Evolutionary conservation across 2,797 vertebrate species (phyloP).

Genomic region (Iguana delicatissima): DNA sequence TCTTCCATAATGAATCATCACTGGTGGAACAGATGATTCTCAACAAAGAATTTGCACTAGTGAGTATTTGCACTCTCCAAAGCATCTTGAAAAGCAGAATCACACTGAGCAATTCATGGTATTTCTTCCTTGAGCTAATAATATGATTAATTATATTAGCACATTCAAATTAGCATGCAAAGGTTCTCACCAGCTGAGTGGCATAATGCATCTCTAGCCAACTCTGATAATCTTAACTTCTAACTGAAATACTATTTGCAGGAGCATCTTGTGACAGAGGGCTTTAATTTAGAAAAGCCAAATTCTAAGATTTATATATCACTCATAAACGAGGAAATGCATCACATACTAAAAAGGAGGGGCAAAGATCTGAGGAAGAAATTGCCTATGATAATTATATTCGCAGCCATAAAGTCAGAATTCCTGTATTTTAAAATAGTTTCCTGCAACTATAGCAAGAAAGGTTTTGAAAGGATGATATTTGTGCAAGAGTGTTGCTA

Average conservation of each 20-base stretch:
- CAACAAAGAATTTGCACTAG: constrained; percentile 97
- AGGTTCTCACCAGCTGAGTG: neutral
- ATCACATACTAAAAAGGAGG: neutral
- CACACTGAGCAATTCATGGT: neutral
- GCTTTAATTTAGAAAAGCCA: neutral
- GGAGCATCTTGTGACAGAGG: neutral
- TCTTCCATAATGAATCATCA: constrained; percentile 96
- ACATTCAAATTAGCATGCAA: neutral
- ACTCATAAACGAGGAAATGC: neutral
- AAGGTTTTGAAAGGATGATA: neutral
- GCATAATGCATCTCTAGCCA: neutral
- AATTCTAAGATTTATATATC: neutral
- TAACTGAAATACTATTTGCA: neutral
- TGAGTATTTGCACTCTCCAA: constrained; percentile 75
- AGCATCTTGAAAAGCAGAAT: constrained; percentile 17
- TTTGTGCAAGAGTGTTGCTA: neutral
- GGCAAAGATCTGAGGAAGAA: neutral
- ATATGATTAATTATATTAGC: neutral
- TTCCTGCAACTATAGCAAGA: neutral
- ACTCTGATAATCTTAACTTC: neutral
- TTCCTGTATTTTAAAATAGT: neutral
- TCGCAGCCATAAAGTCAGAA: neutral
- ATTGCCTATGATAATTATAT: neutral
- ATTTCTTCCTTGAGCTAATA: neutral
- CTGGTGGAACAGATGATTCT: constrained; percentile 97